Percentiles rank a stretch among this genome's conserved stretches.
These are phyloP conservation scores for Altica lythri DNA, from an alignment of 2,888 invertebrate species.

Conservation along the genomic window DNA sequence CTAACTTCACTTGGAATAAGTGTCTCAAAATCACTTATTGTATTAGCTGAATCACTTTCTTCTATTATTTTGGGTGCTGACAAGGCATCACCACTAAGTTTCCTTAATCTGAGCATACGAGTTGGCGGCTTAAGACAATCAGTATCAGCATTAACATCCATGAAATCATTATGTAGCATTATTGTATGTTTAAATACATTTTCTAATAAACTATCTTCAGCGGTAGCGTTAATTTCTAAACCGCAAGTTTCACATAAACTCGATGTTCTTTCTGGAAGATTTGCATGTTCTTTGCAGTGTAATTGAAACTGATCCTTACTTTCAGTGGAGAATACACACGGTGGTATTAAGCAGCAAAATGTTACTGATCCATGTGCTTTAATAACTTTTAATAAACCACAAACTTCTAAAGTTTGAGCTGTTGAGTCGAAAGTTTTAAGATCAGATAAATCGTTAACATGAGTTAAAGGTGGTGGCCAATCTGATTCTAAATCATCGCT, in stretches of 20 bases:
- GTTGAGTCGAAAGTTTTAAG: slow-evolving; percentile 18
- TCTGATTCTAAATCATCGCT: slow-evolving; percentile 29
- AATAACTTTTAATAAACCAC: slow-evolving; percentile 41
- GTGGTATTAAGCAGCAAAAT: slow-evolving; percentile 48
- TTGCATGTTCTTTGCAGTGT: slow-evolving; percentile 51
- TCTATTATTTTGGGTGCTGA: slow-evolving; percentile 50
- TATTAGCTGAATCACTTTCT: slow-evolving; percentile 27
- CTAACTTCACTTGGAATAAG: neutral
- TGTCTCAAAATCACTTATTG: slow-evolving; percentile 7
- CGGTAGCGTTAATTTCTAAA: slow-evolving; percentile 27
- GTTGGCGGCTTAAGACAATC: slow-evolving; percentile 3
- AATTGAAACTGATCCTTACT: slow-evolving; percentile 45
- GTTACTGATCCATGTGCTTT: slow-evolving; percentile 35
- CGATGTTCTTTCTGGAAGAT: slow-evolving; percentile 25
- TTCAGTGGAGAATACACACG: slow-evolving; percentile 48
- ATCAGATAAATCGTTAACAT: slow-evolving; percentile 32
- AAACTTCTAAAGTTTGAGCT: slow-evolving; percentile 30
- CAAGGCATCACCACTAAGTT: slow-evolving; percentile 59
- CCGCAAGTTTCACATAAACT: slow-evolving; percentile 40
- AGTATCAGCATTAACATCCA: neutral
- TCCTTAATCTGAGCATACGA: slow-evolving; percentile 51
- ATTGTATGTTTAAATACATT: slow-evolving; percentile 43
- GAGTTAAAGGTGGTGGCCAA: slow-evolving; percentile 41
- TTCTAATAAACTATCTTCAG: slow-evolving; percentile 35
- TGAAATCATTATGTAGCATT: slow-evolving; percentile 38